Evolutionary conservation across 2,888 invertebrate species (phyloP).

Genomic region (Plebejus argus): DNA sequence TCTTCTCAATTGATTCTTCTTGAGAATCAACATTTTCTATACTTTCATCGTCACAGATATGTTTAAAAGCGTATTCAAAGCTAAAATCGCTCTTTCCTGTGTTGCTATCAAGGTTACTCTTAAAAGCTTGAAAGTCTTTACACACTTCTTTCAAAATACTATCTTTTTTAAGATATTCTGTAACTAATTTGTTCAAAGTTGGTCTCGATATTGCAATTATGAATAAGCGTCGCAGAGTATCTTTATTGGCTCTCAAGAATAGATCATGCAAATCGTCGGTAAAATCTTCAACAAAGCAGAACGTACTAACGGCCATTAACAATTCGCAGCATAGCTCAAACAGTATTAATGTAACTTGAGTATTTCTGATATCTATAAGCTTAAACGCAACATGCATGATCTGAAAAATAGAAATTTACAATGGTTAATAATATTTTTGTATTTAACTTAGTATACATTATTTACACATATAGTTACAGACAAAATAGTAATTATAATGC

Average conservation of each 20-base stretch:
- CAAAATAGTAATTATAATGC: too few relatives aligned
- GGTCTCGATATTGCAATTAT: constrained; percentile 39
- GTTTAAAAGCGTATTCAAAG: constrained; percentile 40
- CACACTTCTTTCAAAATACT: constrained; percentile 17
- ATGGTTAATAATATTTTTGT: too few relatives aligned
- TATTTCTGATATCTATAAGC: constrained; percentile 52
- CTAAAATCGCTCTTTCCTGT: not conserved
- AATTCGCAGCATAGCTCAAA: constrained; percentile 56
- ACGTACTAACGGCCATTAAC: constrained; percentile 33
- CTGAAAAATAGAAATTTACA: constrained; percentile 47
- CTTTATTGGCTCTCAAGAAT: constrained; percentile 12
- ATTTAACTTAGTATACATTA: too few relatives aligned
- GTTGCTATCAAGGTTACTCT: not conserved
- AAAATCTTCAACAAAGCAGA: not conserved
- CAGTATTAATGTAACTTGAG: constrained; percentile 54
- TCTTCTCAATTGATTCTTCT: constrained; percentile 38
- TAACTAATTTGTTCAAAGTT: constrained; percentile 43
- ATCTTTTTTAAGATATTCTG: constrained; percentile 33
- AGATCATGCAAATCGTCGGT: not conserved
- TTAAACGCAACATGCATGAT: constrained; percentile 55
- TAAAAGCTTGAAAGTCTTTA: constrained; percentile 38
- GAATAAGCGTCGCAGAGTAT: constrained; percentile 46
- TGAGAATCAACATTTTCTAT: constrained; percentile 59
- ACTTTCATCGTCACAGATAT: constrained; percentile 46
- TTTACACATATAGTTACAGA: too few relatives aligned